These are phyloP conservation scores for Helleia helle DNA, from an alignment of 2,888 invertebrate genomes.

Conservation along the genomic window DNA sequence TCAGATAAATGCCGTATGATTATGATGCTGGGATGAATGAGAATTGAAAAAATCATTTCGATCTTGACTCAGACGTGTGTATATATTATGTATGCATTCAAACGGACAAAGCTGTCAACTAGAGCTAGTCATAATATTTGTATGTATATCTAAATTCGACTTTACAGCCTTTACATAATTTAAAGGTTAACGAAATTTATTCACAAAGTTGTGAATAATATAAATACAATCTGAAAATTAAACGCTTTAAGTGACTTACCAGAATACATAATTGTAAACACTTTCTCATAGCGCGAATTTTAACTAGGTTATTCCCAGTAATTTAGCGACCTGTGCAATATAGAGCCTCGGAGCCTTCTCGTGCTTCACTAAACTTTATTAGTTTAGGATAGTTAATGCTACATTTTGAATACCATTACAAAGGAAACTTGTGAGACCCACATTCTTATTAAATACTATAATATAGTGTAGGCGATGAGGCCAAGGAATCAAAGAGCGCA, in stretches of 20 bases:
- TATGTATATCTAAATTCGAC: too few relatives aligned
- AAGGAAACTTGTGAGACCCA: not conserved
- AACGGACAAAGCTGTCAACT: too few relatives aligned
- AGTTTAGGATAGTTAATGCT: not conserved
- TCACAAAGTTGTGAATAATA: not conserved
- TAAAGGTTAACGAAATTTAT: not conserved
- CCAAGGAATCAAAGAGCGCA: too few relatives aligned
- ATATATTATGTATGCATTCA: too few relatives aligned
- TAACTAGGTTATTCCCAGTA: not conserved
- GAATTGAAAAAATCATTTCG: too few relatives aligned
- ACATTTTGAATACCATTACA: not conserved
- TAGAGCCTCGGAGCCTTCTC: not conserved
- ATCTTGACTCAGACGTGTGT: not conserved
- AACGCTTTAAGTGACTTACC: not conserved
- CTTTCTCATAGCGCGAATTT: slow-evolving; percentile 1
- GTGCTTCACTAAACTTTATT: not conserved
- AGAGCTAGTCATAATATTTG: too few relatives aligned
- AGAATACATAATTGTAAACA: not conserved
- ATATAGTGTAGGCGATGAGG: too few relatives aligned
- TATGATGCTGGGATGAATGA: too few relatives aligned
- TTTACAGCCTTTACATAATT: slow-evolving; percentile 1
- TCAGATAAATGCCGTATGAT: too few relatives aligned
- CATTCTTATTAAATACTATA: not conserved
- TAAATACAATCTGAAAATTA: not conserved
- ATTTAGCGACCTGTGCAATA: not conserved